These are phyloP conservation scores for Latrodectus geometricus DNA, from an alignment of 1,140 invertebrate species.

Conservation along the genomic window DNA sequence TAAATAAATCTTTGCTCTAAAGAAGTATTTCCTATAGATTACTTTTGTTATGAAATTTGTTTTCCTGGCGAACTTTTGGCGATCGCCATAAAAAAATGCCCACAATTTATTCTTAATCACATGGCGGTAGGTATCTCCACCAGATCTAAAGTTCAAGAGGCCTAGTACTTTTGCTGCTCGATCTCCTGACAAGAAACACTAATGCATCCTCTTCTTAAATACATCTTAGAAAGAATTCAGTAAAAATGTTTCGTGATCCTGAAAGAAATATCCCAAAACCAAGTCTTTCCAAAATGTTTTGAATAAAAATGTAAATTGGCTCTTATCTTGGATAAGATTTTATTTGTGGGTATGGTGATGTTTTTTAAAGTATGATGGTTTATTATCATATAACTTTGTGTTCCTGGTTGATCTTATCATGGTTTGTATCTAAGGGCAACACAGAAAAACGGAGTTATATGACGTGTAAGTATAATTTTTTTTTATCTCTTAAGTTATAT, in stretches of 20 bases:
- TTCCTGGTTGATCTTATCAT: constrained; percentile 52
- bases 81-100: constrained; percentile 11
- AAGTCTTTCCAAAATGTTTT: too few species aligned
- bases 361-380: constrained; percentile 54
- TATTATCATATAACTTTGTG: constrained; percentile 38
- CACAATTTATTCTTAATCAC: neutral
- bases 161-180: neutral
- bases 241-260: too few species aligned
- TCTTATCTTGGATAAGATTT: constrained; percentile 11
- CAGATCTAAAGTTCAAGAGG: constrained; percentile 45
- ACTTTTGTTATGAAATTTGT: neutral
- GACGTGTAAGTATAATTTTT: constrained; percentile 28
- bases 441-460: constrained; percentile 45
- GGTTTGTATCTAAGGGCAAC: constrained; percentile 41
- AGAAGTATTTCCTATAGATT: neutral
- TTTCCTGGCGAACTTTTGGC: constrained; percentile 34
- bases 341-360: constrained; percentile 9
- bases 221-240: neutral
- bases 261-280: too few species aligned
- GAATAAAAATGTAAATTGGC: neutral
- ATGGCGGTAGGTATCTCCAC: neutral
- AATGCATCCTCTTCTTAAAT: neutral
- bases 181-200: neutral
- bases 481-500: neutral
- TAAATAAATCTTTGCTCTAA: too few species aligned